These are phyloP conservation scores for Gymnothorax reevesii DNA, from an alignment of 2,797 vertebrate species.

Conservation along the genomic window DNA sequence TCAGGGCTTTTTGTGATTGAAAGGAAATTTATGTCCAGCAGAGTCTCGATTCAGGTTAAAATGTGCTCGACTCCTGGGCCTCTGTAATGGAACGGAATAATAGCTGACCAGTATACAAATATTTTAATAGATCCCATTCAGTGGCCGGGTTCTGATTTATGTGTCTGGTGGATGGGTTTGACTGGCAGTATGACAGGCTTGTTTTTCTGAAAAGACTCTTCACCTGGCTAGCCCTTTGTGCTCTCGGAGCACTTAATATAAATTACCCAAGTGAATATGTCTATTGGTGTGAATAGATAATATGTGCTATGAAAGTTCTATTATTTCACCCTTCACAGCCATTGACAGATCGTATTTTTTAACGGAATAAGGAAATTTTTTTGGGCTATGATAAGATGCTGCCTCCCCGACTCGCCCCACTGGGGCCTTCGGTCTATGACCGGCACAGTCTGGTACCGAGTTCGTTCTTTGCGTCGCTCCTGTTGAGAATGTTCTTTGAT, in stretches of 20 bases:
- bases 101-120: neutral
- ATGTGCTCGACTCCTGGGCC: neutral
- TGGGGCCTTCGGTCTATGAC: neutral
- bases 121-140: neutral
- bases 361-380: neutral
- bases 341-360: neutral
- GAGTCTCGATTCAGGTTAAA: neutral
- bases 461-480: neutral
- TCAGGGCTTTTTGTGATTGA: constrained; percentile 12
- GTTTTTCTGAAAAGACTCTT: neutral
- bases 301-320: neutral
- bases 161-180: neutral
- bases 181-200: neutral
- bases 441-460: neutral
- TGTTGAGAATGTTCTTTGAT: neutral
- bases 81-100: neutral
- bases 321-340: neutral
- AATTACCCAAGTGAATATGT: neutral
- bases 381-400: neutral
- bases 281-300: neutral
- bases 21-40: neutral
- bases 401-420: neutral
- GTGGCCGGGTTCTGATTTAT: neutral
- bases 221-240: neutral
- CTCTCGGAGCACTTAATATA: neutral